Evolutionary conservation across 2,797 vertebrate species (phyloP), one percentile per base, ranked within the genome.

Genomic region (Pangasius mekongensis): DNA sequence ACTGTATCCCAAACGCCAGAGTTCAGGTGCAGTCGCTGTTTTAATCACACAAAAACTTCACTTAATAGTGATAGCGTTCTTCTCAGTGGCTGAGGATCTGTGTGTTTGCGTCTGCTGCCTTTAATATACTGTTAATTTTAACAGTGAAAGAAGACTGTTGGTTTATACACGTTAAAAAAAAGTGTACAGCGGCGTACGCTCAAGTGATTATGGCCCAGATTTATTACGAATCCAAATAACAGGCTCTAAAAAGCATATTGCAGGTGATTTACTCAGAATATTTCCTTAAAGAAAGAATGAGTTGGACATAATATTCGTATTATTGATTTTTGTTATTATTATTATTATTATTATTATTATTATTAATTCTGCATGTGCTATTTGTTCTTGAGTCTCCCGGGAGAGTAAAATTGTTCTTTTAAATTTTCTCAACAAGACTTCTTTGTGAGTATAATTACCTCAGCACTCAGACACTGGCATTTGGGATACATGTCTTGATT

Each of bases 1-100:
- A 67, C 8, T 83, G 82, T 52, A 69, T 84, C 82, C 64, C 62
- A 84, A 69, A 84, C 1, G 62, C 82, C 3, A 33, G n/a, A 7
- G 82, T 52, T 49, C 54, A 60, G 0, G 56, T 39, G 78, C 78
- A 81, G 18, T 60, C 30, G 1, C 24, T 24, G 30, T 6, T 81
- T 82, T 36, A 49, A 18, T 30, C 24, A 18, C 11, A 43, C 4
- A 43, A 62, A 27, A 27, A 39, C 54, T 52, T 47, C 11, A 0
- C 58, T 24, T 0, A 9, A 27, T 27, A 43, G 47, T 27, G 18
- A 78, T 3, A 20, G 39, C 27, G 73, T n/a, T n/a, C n/a, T 3
- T 77, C 22, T 47, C 22, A 5, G 27, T 18, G 49, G 22, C 39
- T 60, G 20, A 1, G 33, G 0, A 10, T 81, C 3, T 81, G 78